These are phyloP conservation scores for Clitarchus hookeri DNA, from an alignment of 2,888 invertebrate genomes.

Conservation along the genomic window DNA sequence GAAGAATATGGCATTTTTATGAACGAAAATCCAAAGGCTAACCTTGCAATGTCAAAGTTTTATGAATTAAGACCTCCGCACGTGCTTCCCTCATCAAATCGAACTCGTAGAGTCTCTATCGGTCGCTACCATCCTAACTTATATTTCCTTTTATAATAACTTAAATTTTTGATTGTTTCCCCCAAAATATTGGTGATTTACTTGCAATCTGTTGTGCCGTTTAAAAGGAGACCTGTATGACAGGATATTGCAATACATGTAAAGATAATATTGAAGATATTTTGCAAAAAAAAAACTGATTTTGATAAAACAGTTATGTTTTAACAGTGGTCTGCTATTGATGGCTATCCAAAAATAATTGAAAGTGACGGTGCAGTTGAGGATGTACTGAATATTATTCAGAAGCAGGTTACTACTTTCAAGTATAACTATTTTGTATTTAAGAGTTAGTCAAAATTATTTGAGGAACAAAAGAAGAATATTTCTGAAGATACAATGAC, in stretches of 20 bases:
- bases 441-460: not conserved
- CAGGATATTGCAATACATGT: not conserved
- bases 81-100: slow-evolving; percentile 24
- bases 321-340: not conserved
- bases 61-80: slow-evolving; percentile 17
- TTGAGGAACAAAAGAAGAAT: not conserved
- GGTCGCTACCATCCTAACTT: not conserved
- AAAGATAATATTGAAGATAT: slow-evolving; percentile 6
- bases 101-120: not conserved
- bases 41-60: not conserved
- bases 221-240: not conserved
- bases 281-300: slow-evolving; percentile 12
- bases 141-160: not conserved
- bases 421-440: not conserved
- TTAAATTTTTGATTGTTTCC: not conserved
- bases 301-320: no score
- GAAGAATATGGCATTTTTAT: not conserved
- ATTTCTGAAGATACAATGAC: slow-evolving; percentile 4
- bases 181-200: not conserved
- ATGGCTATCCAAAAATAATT: not conserved
- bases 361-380: not conserved
- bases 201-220: not conserved
- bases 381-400: slow-evolving; percentile 27
- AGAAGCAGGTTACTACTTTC: slow-evolving; percentile 20
- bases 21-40: not conserved